These are phyloP conservation scores for Malurus elegans DNA, from an alignment of 2,113 vertebrate genomes.

Conservation along the genomic window DNA sequence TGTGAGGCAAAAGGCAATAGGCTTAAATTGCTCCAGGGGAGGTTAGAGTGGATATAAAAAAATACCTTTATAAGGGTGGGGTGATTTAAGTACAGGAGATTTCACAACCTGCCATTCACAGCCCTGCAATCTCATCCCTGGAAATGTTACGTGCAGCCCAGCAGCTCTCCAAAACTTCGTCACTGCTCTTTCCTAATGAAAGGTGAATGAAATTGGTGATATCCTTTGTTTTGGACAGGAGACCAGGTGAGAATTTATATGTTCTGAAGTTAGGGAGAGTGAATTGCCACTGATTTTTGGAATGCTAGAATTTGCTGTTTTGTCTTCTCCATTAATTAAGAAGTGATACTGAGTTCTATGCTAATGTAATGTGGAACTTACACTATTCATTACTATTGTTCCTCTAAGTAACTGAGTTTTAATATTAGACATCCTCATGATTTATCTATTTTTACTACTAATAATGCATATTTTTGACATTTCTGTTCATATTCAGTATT, in stretches of 20 bases:
- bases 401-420: neutral
- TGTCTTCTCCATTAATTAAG: neutral
- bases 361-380: neutral
- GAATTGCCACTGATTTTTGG: neutral
- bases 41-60: neutral
- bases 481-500: neutral
- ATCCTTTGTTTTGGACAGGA: neutral
- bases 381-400: neutral
- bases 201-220: neutral
- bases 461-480: neutral
- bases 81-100: neutral
- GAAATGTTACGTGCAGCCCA: neutral
- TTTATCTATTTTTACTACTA: neutral
- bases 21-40: neutral
- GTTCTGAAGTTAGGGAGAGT: neutral
- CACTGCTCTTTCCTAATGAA: neutral
- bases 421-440: no score
- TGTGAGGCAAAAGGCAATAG: rapidly evolving
- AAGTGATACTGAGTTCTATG: no score
- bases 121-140: neutral
- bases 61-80: rapidly evolving
- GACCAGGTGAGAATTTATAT: rapidly evolving
- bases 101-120: neutral
- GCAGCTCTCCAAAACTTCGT: neutral
- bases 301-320: neutral